Base-by-base conservation (phyloP, 1,140 invertebrate species). In the Melipona quadrifasciata region DNA sequence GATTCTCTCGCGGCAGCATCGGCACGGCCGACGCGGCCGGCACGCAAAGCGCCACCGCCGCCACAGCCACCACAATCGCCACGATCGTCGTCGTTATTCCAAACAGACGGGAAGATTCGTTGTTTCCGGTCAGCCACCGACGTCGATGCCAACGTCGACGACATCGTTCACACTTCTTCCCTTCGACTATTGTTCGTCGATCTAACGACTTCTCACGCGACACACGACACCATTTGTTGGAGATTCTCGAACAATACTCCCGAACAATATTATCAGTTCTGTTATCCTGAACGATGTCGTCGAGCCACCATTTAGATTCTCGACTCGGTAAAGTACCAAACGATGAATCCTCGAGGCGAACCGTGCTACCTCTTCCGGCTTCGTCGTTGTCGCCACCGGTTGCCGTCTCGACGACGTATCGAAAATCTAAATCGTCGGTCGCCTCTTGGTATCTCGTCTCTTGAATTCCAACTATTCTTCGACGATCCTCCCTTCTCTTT, bases 1-100 rank as follows among this genome's bases (percentile, higher is more conserved):
- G 57, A n/a, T 67, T 71, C 34, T 58, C 34, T n/a, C 65, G 61
- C 73, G 80, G 17, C 64, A 61, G 77, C 81, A 53, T 74, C 77
- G 85, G 73, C 61, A 77, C 77, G 64, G 51, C 71, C 58, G 70
- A 39, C 2, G 55, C 76, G 47, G n/a, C n/a, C 14, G 67, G 76
- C 39, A 58, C 39, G 82, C 55, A 78, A n/a, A 78, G 67, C 58
- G 73, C 55, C 4, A 34, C 57, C 51, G 57, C 65, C 58, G 65
- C 80, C 19, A 27, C 65, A 17, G 65, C 27, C 27, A 31, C 64
- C n/a, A 65, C 47, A 51, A 34, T 39, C 74, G 74, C 74, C 34
- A 77, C 83, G 58, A 61, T 61, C 51, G 55, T 47, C 73, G 21
- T 61, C 34, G 65, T 64, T 79, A 79, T 68, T 39, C 64, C 64